Evolutionary conservation across 2,797 vertebrate genomes (phyloP), one percentile per base, ranked within the genome.

Genomic region (Apogon talboti): DNA sequence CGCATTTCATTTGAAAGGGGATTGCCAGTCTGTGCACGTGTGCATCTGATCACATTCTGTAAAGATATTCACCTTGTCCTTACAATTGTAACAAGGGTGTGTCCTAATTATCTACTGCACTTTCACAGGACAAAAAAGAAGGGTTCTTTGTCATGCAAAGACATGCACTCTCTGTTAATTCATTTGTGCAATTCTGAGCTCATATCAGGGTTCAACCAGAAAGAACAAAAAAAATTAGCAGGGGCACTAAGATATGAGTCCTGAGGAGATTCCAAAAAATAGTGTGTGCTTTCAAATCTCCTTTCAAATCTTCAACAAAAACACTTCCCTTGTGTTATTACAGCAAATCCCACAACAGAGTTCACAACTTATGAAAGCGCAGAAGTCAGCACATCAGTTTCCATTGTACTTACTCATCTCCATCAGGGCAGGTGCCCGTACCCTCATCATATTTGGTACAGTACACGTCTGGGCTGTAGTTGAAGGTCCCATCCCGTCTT

Each of bases 391-490:
- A 41, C 12, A 21, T 13, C 15, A 3, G 7, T n/a, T 10, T 10
- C 5, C 7, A 44, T 1, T 46, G 7, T 3, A 97, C 97, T 97
- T 89, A 99, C 98, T 99, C 98, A 47, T 99, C 98, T 92, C 97
- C 97, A 76, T 99, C 98, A 0, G 95, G 95, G 78, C 98, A 99
- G 73, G 95, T 96, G 54, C 98, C 98, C 0, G 97, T 94, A 54
- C 97, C 97, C 91, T 99, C 98, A 2, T 99, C 98, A 38, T 97
- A 99, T 92, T 98, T 98, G 93, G 96, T 96, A 74, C 98, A 99
- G 91, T 99, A 99, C 60, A 99, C 95, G 84, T 99, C 98, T 5
- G 98, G 98, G 86, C 97, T 99, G 88, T 99, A 99, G 93, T 97
- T 99, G 85, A 99, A 99, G 14, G 97, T 98, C 4, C 98, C 97